A percentile compares a stretch with the other conserved stretches of the same genome.
These are phyloP conservation scores for Tretioscincus oriximinensis DNA, from an alignment of 2,113 vertebrate species.

Conservation along the genomic window DNA sequence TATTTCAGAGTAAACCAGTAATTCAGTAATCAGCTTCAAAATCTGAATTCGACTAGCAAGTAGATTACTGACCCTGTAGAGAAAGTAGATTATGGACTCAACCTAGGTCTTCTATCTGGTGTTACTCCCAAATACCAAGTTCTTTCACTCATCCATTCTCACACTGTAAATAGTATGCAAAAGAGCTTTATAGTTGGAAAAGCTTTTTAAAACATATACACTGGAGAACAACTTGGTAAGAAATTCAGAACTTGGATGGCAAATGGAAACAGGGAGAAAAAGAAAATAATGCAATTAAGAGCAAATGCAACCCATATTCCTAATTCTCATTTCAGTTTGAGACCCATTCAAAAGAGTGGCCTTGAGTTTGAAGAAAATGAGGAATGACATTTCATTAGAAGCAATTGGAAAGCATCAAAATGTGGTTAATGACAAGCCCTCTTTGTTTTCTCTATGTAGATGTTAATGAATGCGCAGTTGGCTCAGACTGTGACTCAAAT, in stretches of 20 bases:
- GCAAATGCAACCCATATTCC: background rate
- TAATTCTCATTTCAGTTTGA: background rate
- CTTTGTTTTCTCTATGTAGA: constrained; percentile 71
- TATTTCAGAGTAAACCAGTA: too few relatives aligned
- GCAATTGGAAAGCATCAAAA: background rate
- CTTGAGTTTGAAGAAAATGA: background rate
- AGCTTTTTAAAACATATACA: too few relatives aligned
- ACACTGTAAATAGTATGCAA: too few relatives aligned
- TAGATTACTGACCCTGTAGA: too few relatives aligned
- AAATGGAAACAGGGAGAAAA: background rate
- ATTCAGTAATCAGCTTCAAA: too few relatives aligned
- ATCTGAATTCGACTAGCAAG: too few relatives aligned
- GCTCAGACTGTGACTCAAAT: constrained; percentile 86
- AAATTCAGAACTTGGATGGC: background rate
- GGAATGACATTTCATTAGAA: background rate
- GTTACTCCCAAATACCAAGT: too few relatives aligned
- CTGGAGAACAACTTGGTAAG: too few relatives aligned
- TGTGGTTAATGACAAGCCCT: background rate
- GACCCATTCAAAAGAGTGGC: background rate
- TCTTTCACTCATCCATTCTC: too few relatives aligned
- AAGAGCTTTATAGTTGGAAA: too few relatives aligned
- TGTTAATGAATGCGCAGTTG: constrained; percentile 93
- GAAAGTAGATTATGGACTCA: too few relatives aligned
- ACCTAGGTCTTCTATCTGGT: too few relatives aligned
- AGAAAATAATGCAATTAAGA: background rate